These are phyloP conservation scores for Protobothrops flavoviridis DNA, from an alignment of 2,113 vertebrate genomes.

Conservation along the genomic window DNA sequence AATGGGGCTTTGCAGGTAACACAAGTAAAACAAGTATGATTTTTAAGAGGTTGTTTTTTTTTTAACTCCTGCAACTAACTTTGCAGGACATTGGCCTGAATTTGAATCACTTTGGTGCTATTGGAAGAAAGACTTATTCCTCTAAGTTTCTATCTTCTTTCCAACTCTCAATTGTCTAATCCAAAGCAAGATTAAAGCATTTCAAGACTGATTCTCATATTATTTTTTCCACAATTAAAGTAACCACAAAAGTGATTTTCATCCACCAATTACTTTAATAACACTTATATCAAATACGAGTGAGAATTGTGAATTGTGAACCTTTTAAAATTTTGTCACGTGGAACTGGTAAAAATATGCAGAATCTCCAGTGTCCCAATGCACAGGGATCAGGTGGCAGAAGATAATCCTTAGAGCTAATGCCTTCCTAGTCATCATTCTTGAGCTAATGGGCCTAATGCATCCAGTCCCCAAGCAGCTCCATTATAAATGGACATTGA, in stretches of 20 bases:
- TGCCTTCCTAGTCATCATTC: constrained; percentile 46
- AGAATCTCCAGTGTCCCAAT: background rate
- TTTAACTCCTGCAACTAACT: background rate
- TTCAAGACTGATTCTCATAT: background rate
- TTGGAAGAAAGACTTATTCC: background rate
- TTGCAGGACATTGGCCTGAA: background rate
- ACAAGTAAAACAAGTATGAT: background rate
- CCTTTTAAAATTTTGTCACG: background rate
- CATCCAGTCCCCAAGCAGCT: constrained; percentile 37
- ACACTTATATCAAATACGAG: background rate
- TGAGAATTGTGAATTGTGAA: background rate
- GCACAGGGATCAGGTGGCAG: constrained; percentile 9
- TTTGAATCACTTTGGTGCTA: no score
- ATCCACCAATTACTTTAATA: background rate
- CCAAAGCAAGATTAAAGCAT: background rate
- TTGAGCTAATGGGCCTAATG: constrained; percentile 58
- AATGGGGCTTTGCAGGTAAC: background rate
- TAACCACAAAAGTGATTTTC: background rate
- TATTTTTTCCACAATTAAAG: background rate
- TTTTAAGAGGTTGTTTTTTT: background rate
- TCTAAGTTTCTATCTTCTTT: background rate
- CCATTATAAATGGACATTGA: background rate
- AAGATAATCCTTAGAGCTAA: constrained; percentile 40
- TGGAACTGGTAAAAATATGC: background rate
- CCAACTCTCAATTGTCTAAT: background rate